These are phyloP conservation scores for Atherinomorus stipes DNA, from an alignment of 2,113 vertebrate genomes.

Conservation along the genomic window DNA sequence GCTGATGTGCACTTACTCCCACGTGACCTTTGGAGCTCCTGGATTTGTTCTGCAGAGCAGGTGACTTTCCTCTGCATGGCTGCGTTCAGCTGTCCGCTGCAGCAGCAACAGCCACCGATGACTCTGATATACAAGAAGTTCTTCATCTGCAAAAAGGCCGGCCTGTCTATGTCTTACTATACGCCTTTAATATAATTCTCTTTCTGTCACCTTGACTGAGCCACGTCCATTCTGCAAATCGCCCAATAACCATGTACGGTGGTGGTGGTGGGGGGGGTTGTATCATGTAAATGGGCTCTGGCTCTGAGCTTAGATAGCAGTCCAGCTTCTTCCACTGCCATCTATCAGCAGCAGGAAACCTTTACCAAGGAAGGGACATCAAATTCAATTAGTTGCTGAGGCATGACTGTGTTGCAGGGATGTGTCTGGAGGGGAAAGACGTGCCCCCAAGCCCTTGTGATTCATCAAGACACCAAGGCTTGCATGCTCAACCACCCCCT, in stretches of 20 bases:
- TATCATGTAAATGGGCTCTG: constrained; percentile 54
- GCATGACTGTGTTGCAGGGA: constrained; percentile 10
- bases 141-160: constrained; percentile 48
- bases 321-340: constrained; percentile 18
- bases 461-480: constrained; percentile 33
- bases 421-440: constrained; percentile 44
- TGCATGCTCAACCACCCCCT: constrained; percentile 28
- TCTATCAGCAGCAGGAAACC: constrained; percentile 38
- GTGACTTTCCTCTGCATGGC: constrained; percentile 54
- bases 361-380: constrained; percentile 32
- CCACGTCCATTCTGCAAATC: constrained; percentile 10
- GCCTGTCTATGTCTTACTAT: constrained; percentile 41
- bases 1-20: constrained; percentile 30
- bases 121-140: constrained; percentile 56
- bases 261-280: background rate
- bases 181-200: constrained; percentile 46
- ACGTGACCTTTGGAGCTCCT: constrained; percentile 43
- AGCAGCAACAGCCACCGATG: constrained; percentile 25
- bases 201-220: constrained; percentile 53
- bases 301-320: constrained; percentile 30
- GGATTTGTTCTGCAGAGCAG: constrained; percentile 46
- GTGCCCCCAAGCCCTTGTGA: constrained; percentile 25
- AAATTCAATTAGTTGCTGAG: constrained; percentile 44
- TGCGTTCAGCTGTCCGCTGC: constrained; percentile 20
- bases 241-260: constrained; percentile 22